These are phyloP conservation scores for Otolemur garnettii DNA, from an alignment of 2,113 vertebrate species.

Conservation along the genomic window DNA sequence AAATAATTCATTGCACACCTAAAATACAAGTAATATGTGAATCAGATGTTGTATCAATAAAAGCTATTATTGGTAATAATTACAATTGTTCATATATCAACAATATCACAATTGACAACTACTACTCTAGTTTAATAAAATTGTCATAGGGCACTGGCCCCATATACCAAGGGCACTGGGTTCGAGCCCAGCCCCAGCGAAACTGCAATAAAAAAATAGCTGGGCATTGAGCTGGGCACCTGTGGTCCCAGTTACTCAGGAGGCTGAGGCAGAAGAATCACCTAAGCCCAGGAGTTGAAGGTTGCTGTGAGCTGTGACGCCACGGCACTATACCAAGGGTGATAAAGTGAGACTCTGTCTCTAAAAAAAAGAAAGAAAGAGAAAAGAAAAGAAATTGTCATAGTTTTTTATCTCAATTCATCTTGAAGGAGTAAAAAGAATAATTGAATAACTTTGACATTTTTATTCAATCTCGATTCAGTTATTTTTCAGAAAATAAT, in stretches of 20 bases:
- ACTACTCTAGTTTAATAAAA: not conserved
- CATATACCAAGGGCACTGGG: no score
- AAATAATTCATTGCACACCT: conserved; percentile 26
- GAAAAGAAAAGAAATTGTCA: not conserved
- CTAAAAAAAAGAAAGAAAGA: no score
- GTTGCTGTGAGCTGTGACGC: no score
- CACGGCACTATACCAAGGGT: no score
- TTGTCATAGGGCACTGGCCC: no score
- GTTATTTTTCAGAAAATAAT: conserved; percentile 52
- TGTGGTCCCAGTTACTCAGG: no score
- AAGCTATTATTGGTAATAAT: not conserved
- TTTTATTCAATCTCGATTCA: conserved; percentile 53
- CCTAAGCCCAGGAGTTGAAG: no score
- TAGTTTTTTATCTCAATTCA: conserved; percentile 37
- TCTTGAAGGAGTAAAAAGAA: conserved; percentile 37
- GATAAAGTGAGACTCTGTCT: no score
- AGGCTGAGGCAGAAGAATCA: no score
- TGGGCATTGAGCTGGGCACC: no score
- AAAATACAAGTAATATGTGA: conserved; percentile 22
- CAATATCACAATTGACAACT: conserved; percentile 47
- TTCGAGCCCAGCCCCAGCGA: no score
- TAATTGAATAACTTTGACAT: conserved; percentile 37
- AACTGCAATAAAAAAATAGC: no score
- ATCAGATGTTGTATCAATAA: not conserved
- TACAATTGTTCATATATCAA: conserved; percentile 6